phyloP scores from a whole-genome alignment of 2,797 vertebrate genomes.

The Sciurus vulgaris region DNA sequence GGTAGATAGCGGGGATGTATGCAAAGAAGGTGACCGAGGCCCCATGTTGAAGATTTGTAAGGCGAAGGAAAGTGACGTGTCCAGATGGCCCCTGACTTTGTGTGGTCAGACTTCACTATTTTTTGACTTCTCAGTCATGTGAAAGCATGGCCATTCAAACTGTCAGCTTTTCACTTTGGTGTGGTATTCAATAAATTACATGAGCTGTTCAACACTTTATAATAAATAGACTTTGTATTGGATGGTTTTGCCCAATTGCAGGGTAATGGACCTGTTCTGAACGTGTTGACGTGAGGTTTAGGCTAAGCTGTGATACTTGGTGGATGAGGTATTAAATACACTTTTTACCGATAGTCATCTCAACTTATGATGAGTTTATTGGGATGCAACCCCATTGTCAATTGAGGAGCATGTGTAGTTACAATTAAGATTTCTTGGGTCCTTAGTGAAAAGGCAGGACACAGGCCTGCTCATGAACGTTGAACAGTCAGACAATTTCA shows the following conservation, averaged over 20 bases:
- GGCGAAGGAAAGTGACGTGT: neutral
- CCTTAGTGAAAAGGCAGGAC: neutral
- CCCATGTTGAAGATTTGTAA: neutral
- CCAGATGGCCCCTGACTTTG: neutral
- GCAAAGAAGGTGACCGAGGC: neutral
- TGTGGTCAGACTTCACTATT: neutral
- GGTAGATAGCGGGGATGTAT: neutral
- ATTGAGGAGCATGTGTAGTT: neutral
- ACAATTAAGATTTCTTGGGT: neutral
- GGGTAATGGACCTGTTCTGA: neutral
- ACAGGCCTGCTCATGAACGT: neutral
- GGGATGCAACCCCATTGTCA: too few species aligned
- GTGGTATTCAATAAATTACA: neutral
- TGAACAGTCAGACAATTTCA: neutral
- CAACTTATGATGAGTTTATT: neutral
- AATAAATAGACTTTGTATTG: neutral
- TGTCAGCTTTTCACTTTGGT: neutral
- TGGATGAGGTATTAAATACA: neutral
- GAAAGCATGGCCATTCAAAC: neutral
- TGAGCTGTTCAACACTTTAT: neutral
- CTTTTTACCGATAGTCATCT: neutral
- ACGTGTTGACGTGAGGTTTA: neutral
- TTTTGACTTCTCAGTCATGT: neutral
- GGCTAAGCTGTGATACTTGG: neutral
- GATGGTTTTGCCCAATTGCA: neutral